These are phyloP conservation scores for Lampris megalopsis DNA, from an alignment of 2,113 vertebrate species.

Conservation along the genomic window DNA sequence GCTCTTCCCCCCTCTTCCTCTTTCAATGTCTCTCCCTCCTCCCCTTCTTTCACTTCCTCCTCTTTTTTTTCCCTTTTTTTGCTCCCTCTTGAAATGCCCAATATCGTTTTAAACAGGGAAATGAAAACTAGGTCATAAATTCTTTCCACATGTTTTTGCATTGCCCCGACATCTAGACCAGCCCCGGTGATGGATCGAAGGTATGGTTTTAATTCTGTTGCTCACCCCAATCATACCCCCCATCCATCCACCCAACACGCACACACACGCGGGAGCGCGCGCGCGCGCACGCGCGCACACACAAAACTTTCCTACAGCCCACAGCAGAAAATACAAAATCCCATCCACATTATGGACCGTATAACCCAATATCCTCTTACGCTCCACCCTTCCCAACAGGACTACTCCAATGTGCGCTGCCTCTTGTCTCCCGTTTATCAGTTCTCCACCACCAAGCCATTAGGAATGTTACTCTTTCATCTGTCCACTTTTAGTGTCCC, in stretches of 20 bases:
- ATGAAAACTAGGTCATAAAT: conserved; percentile 86
- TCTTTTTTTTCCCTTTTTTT: conserved; percentile 45
- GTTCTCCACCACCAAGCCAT: conserved; percentile 43
- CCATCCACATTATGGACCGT: conserved; percentile 33
- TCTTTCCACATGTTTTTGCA: conserved; percentile 85
- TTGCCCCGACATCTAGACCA: conserved; percentile 68
- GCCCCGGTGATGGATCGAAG: conserved; percentile 77
- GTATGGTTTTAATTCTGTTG: conserved; percentile 79
- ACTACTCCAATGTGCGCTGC: conserved; percentile 38
- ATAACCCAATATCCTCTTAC: conserved; percentile 61
- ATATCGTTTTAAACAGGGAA: conserved; percentile 80
- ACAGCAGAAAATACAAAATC: background rate
- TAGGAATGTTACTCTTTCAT: conserved; percentile 7
- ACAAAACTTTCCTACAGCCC: conserved; percentile 2
- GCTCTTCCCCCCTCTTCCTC: conserved; percentile 14
- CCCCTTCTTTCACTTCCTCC: conserved; percentile 12
- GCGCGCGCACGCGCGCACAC: conserved; percentile 11
- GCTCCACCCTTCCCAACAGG: conserved; percentile 48
- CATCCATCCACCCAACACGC: background rate
- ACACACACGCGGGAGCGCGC: conserved; percentile 29
- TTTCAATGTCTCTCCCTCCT: conserved; percentile 34
- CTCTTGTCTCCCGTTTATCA: conserved; percentile 58
- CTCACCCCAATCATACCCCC: conserved; percentile 28
- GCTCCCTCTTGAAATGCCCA: conserved; percentile 46
- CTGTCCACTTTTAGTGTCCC: conserved; percentile 10